A percentile compares a stretch with the other conserved stretches of the same genome.
Conservation (phyloP, 2,797 vertebrate species). For the Microctenopoma lineatum region DNA sequence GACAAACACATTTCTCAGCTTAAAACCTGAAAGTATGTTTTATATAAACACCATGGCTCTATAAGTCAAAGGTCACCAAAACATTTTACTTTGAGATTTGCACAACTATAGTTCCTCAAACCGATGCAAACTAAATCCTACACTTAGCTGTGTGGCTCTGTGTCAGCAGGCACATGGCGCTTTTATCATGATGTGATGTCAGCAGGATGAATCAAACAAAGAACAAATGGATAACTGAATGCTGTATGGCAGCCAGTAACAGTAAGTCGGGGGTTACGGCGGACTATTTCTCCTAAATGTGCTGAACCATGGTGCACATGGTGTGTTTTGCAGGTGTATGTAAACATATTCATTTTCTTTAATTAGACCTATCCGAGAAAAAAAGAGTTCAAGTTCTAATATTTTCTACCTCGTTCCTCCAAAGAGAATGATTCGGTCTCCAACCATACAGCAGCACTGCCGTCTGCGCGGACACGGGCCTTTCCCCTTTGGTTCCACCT, state of each 20-base stretch:
- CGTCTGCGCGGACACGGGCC: slow-evolving; percentile 94
- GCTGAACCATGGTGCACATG: neutral
- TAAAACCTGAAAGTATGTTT: neutral
- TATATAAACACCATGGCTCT: neutral
- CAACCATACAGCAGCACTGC: slow-evolving; percentile 98
- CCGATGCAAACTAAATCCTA: neutral
- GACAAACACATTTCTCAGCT: neutral
- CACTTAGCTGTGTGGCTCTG: slow-evolving; percentile 5
- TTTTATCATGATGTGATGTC: slow-evolving; percentile 19
- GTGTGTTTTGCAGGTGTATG: neutral
- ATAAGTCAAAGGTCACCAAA: neutral
- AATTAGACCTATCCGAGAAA: neutral
- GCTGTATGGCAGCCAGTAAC: neutral
- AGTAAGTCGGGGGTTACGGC: neutral
- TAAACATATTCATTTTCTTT: neutral
- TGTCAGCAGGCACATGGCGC: slow-evolving; percentile 9
- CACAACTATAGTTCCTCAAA: neutral
- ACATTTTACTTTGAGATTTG: neutral
- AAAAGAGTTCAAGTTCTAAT: neutral
- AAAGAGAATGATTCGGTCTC: slow-evolving; percentile 96
- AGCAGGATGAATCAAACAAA: neutral
- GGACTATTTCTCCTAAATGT: neutral
- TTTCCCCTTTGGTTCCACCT: slow-evolving; percentile 95
- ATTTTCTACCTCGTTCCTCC: slow-evolving; percentile 93
- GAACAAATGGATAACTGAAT: slow-evolving; percentile 7